Base-by-base conservation (phyloP, 2,888 invertebrate species). In the Crossocerus cetratus region DNA sequence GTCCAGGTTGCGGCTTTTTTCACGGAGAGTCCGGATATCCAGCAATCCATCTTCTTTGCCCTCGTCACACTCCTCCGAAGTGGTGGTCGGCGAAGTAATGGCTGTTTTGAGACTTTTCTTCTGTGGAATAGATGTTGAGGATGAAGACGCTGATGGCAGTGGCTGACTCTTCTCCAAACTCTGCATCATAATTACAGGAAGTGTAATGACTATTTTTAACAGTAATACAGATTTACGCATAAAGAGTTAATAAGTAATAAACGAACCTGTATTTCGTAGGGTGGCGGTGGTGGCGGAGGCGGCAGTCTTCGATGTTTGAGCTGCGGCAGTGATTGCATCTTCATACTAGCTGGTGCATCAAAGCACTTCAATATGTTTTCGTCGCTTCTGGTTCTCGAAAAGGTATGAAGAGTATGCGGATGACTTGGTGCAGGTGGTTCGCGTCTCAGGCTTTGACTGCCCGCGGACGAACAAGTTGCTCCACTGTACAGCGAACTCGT, bases 1-100 rank as follows among this genome's bases (percentile, higher is more conserved):
- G 91, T 97, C 97, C 86, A 97, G 92, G 89, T 97, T 96, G 88
- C 95, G 95, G 91, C 96, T 97, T 91, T 97, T 96, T 91, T 97
- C 97, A 70, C 97, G 93, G 74, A 97, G 92, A 81, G 95, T 94
- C 86, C 95, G 94, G 85, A 97, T 96, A 90, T 97, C 97, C 76
- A 95, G 90, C 80, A 93, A 90, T 22, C 89, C 90, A 54, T 88
- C 87, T 18, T 86, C 84, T 59, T 88, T 84, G 1, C 71, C 79
- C 45, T 78, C 80, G 13, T 84, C 77, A 43, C 71, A 74, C 14
- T 83, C 77, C 4, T 77, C 76, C 49, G 42, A 11, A 14, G 49
- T 16, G 14, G 49, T 49, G 16, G 14, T 49, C n/a, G 49, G 11
- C 4, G 49, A 14, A 49, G 49, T 49, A 49, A 16, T 14, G 0